Evolutionary conservation across 2,888 invertebrate species (phyloP).

Genomic region (Mantis religiosa): DNA sequence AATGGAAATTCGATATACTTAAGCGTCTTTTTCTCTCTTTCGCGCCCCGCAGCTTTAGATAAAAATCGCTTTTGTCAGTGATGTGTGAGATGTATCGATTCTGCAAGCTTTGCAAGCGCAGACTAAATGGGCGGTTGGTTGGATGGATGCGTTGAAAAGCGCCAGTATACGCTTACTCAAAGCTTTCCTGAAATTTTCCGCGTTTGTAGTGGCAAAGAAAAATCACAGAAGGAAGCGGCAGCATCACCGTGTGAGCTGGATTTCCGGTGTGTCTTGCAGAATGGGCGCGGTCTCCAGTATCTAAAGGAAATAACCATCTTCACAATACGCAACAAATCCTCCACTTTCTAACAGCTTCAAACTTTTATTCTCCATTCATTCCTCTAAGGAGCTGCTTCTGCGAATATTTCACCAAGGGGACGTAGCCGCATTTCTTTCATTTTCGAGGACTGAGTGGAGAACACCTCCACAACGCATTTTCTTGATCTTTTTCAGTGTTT

Average conservation of each 20-base stretch:
- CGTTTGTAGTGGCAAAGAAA: neutral
- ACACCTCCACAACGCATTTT: neutral
- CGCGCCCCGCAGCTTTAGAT: neutral
- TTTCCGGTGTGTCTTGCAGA: neutral
- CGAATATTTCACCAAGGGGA: neutral
- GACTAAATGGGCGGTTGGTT: neutral
- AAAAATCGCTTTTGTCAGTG: constrained; percentile 6
- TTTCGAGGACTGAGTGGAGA: neutral
- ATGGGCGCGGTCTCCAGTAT: neutral
- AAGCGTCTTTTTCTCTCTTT: neutral
- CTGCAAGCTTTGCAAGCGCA: neutral
- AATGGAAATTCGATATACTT: constrained; percentile 5
- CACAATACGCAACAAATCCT: neutral
- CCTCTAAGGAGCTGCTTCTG: neutral
- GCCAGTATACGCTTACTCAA: neutral
- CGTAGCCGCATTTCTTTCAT: neutral
- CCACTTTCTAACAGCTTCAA: neutral
- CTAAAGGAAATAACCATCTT: neutral
- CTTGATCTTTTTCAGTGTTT: neutral
- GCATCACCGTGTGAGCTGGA: neutral
- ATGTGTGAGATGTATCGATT: neutral
- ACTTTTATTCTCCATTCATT: neutral
- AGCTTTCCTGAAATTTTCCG: neutral
- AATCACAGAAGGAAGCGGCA: neutral
- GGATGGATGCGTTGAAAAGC: neutral